These are phyloP conservation scores for Danio choprae DNA, from an alignment of 2,797 vertebrate species.

Conservation along the genomic window DNA sequence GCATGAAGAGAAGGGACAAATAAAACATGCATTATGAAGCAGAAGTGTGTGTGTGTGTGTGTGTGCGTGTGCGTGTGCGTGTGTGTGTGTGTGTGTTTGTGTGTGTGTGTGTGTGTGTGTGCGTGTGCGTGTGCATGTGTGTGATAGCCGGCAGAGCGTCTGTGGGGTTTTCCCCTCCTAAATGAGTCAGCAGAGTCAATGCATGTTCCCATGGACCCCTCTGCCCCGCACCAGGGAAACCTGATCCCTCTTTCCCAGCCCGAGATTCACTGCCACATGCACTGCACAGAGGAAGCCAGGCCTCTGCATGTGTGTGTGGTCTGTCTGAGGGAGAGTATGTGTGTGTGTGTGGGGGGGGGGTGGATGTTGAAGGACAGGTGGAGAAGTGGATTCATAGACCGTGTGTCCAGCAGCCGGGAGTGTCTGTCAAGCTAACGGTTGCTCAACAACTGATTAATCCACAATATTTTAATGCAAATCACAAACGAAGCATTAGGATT, in stretches of 20 bases:
- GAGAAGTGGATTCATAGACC: slow-evolving; percentile 65
- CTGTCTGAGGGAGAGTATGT: slow-evolving; percentile 62
- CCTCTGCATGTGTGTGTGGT: slow-evolving; percentile 75
- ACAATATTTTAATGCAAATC: slow-evolving; percentile 7
- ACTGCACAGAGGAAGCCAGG: slow-evolving; percentile 63
- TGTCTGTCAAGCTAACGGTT: slow-evolving; percentile 69
- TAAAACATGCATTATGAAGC: slow-evolving; percentile 5
- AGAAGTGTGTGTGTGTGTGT: background rate
- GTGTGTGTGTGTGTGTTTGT: background rate
- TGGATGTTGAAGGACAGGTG: slow-evolving; percentile 77
- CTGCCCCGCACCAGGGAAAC: slow-evolving; percentile 68
- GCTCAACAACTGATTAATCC: background rate
- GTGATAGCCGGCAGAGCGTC: background rate
- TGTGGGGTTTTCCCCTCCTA: slow-evolving; percentile 57
- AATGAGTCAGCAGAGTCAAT: slow-evolving; percentile 75
- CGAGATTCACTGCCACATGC: slow-evolving; percentile 72
- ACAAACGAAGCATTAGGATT: background rate
- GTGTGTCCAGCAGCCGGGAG: slow-evolving; percentile 75
- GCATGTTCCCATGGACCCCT: slow-evolving; percentile 71
- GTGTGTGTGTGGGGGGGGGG: slow-evolving; percentile 58
- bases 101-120: background rate
- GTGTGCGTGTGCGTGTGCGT: background rate
- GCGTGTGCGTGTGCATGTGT: too few relatives aligned
- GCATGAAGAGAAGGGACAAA: slow-evolving; percentile 19
- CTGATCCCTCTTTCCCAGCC: slow-evolving; percentile 60